Percentiles rank a stretch among this genome's conserved stretches.
Evolutionary conservation across 1,140 invertebrate species (phyloP).

Genomic region (Drosophila kepulauana): DNA sequence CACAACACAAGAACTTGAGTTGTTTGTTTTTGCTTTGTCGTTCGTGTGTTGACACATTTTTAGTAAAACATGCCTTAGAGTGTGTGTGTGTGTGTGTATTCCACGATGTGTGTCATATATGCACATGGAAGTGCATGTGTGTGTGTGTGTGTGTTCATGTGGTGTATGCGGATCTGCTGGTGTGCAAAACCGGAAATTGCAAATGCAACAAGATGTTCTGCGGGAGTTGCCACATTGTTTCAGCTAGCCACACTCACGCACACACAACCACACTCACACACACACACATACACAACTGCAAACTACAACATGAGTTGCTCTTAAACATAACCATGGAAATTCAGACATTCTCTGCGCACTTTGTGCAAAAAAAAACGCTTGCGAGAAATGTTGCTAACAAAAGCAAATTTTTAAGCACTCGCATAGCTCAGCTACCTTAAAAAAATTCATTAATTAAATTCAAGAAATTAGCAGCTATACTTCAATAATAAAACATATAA

Average conservation of each 20-base stretch:
- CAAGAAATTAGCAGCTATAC: no score
- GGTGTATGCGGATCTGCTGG: slow-evolving; percentile 19
- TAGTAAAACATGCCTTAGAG: slow-evolving; percentile 40
- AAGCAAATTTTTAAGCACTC: no score
- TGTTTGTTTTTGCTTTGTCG: slow-evolving; percentile 78
- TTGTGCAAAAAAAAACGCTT: no score
- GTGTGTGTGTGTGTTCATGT: slow-evolving; percentile 5
- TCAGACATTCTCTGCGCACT: no score
- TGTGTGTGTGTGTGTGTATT: slow-evolving; percentile 1
- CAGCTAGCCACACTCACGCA: slow-evolving; percentile 36
- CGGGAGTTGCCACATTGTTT: slow-evolving; percentile 60
- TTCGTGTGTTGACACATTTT: slow-evolving; percentile 78
- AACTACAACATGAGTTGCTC: neutral
- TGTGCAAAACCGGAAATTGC: slow-evolving; percentile 72
- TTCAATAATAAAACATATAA: no score
- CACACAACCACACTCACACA: slow-evolving; percentile 8
- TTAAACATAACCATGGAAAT: no score
- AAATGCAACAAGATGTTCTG: slow-evolving; percentile 79
- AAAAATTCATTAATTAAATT: no score
- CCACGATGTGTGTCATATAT: slow-evolving; percentile 35
- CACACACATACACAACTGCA: slow-evolving; percentile 14
- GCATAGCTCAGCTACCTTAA: no score
- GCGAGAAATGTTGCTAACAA: no score
- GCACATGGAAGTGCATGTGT: neutral
- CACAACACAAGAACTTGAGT: slow-evolving; percentile 65